phyloP scores from a whole-genome alignment of 2,113 vertebrate genomes.

The Pelecanoides urinatrix region DNA sequence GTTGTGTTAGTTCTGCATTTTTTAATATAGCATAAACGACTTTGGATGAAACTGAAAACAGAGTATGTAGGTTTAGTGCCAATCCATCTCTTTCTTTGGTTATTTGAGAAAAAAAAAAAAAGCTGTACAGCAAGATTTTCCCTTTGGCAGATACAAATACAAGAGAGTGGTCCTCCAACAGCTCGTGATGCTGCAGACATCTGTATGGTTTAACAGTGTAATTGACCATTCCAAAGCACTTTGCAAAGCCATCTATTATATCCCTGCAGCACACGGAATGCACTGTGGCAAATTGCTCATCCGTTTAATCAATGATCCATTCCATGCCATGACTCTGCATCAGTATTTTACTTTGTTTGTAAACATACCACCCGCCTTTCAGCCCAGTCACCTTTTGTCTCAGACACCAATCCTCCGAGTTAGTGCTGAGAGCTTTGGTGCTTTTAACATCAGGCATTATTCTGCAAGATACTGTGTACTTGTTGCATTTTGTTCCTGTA shows the following conservation, averaged over 20 bases:
- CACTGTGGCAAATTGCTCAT: background rate
- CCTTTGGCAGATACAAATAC: background rate
- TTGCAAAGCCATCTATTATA: background rate
- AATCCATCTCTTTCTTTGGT: background rate
- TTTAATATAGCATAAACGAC: background rate
- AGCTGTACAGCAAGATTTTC: background rate
- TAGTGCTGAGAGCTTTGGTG: rapidly evolving
- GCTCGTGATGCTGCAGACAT: background rate
- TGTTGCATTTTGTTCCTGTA: background rate
- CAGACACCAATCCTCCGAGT: rapidly evolving
- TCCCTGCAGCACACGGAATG: background rate
- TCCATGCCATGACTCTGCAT: background rate
- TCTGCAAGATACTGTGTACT: background rate
- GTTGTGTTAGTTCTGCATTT: background rate
- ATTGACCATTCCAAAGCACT: background rate
- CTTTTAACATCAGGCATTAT: background rate
- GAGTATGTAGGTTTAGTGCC: background rate
- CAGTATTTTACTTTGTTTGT: background rate
- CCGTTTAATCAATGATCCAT: background rate
- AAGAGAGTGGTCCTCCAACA: background rate
- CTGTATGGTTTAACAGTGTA: background rate
- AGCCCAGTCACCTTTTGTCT: background rate
- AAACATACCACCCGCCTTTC: background rate
- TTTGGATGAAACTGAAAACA: background rate
- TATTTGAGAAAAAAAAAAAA: too few relatives aligned